A percentile compares a stretch with the other conserved stretches of the same genome.
Evolutionary conservation across 2,113 vertebrate genomes (phyloP).

Genomic region (Acinonyx jubatus): DNA sequence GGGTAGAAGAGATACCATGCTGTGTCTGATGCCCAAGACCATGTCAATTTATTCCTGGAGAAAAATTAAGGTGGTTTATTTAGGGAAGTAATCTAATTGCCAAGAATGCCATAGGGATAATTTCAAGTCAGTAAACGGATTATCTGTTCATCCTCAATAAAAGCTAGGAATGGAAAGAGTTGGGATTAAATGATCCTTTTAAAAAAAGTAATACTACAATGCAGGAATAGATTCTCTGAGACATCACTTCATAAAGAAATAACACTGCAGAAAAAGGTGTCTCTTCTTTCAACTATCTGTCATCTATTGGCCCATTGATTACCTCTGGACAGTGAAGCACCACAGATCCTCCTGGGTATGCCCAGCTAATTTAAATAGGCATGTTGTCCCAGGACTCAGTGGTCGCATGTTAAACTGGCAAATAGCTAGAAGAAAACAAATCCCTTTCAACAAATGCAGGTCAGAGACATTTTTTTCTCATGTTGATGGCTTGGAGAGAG

Average conservation of each 20-base stretch:
- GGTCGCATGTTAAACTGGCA: not conserved
- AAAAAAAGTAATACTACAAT: not conserved
- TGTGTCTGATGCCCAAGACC: not conserved
- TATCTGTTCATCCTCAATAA: not conserved
- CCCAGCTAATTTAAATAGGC: not conserved
- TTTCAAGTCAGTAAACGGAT: not conserved
- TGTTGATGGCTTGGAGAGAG: constrained; percentile 61
- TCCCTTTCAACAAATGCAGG: constrained; percentile 51
- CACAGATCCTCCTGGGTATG: not conserved
- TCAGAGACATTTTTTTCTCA: constrained; percentile 66
- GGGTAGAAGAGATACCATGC: not conserved
- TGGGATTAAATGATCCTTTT: not conserved
- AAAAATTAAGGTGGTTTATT: constrained; percentile 12
- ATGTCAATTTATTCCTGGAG: not conserved
- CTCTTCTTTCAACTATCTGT: not conserved
- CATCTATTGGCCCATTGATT: not conserved
- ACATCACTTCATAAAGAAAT: not conserved
- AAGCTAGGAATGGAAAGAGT: not conserved
- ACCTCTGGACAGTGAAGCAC: not conserved
- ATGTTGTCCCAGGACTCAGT: not conserved
- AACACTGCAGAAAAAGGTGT: not conserved
- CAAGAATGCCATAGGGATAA: not conserved
- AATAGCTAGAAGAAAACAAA: constrained; percentile 37
- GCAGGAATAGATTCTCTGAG: not conserved
- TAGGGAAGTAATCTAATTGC: not conserved